Percentiles rank a stretch among this genome's conserved stretches.
These are phyloP conservation scores for Balaeniceps rex DNA, from an alignment of 2,113 vertebrate species.

Conservation along the genomic window DNA sequence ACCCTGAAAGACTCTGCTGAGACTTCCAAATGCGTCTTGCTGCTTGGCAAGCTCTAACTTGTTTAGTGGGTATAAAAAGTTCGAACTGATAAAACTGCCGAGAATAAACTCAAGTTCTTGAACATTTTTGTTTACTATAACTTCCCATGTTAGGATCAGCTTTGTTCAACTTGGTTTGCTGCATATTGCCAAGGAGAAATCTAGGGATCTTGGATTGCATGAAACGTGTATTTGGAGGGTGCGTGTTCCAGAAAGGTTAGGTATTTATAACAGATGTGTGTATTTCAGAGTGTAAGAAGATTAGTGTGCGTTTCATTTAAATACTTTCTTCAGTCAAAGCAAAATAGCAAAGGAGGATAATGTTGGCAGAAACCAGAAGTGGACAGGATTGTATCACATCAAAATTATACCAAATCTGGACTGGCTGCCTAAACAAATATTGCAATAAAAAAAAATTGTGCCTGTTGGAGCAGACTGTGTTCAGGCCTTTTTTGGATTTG, in stretches of 20 bases:
- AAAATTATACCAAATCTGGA: background rate
- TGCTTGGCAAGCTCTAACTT: slow-evolving; percentile 11
- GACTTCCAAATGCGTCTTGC: background rate
- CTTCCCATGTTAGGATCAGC: background rate
- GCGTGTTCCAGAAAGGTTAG: background rate
- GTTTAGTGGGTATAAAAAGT: slow-evolving; percentile 49
- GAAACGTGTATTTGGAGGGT: background rate
- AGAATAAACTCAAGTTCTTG: background rate
- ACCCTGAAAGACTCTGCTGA: background rate
- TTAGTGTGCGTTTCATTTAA: background rate
- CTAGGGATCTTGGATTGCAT: background rate
- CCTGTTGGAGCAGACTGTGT: background rate
- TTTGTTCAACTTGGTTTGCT: background rate
- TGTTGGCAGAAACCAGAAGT: background rate
- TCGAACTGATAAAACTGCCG: background rate
- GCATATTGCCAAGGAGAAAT: background rate
- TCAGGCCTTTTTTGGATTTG: background rate
- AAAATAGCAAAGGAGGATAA: background rate
- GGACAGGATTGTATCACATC: background rate
- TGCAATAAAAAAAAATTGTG: background rate
- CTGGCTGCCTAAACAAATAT: background rate
- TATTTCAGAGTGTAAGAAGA: background rate
- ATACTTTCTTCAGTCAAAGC: background rate
- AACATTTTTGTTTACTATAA: background rate
- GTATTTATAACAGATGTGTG: background rate